phyloP scores from a whole-genome alignment of 2,888 invertebrate genomes.

The Ditula angustiorana region DNA sequence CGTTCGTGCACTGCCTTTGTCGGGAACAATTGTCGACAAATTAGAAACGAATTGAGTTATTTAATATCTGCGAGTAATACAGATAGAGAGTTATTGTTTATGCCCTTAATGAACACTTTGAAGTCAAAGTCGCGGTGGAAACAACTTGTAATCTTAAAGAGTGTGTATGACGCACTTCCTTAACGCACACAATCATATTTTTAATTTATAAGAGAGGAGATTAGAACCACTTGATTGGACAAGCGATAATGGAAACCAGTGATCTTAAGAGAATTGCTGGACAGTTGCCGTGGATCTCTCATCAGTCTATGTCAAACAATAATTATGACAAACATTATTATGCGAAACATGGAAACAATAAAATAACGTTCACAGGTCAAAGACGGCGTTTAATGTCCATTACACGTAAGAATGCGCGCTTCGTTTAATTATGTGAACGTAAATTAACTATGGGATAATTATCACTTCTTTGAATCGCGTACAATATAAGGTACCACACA shows the following conservation, averaged over 20 bases:
- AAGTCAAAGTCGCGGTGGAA: constrained; percentile 11
- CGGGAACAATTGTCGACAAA: constrained; percentile 85
- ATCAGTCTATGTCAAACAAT: background rate
- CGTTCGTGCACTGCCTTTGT: constrained; percentile 84
- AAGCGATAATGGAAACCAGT: too few relatives aligned
- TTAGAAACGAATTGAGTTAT: constrained; percentile 86
- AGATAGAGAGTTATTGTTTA: constrained; percentile 69
- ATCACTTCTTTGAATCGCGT: constrained; percentile 44
- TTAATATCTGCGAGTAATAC: constrained; percentile 81
- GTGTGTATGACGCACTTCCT: background rate
- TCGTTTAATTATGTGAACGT: constrained; percentile 45
- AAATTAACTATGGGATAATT: constrained; percentile 49
- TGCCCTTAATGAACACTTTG: constrained; percentile 43
- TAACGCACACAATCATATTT: too few relatives aligned
- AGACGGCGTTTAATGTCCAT: constrained; percentile 22
- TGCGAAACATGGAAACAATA: background rate
- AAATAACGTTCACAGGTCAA: constrained; percentile 6
- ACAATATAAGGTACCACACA: constrained; percentile 10
- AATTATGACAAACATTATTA: background rate
- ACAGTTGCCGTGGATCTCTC: background rate
- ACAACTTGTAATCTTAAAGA: constrained; percentile 4
- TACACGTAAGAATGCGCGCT: constrained; percentile 42
- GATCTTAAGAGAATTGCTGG: too few relatives aligned
- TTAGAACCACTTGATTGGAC: too few relatives aligned
- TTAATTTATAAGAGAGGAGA: too few relatives aligned